Percentiles rank a stretch among this genome's conserved stretches.
Evolutionary conservation across 2,888 invertebrate species (phyloP).

Genomic region (Copidosoma aretas): DNA sequence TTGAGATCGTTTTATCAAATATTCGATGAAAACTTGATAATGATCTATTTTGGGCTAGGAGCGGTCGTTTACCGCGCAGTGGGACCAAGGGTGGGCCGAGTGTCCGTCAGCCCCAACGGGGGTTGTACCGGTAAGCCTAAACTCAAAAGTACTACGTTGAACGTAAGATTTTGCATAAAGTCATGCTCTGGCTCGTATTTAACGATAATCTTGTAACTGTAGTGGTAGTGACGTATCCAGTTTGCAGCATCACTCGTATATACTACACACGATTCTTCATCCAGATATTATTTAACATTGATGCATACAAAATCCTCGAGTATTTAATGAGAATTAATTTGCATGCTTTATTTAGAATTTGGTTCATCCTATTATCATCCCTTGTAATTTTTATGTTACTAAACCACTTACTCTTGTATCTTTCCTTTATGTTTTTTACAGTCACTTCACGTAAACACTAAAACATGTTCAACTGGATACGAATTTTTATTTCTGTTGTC

Average conservation of each 20-base stretch:
- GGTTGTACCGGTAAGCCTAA: constrained; percentile 63
- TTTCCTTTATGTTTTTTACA: background rate
- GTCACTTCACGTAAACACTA: constrained; percentile 6
- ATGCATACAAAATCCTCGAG: constrained; percentile 2
- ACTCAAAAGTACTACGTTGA: constrained; percentile 58
- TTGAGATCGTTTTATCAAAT: too few species aligned
- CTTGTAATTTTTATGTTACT: too few species aligned
- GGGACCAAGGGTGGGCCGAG: constrained; percentile 61
- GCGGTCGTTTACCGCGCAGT: constrained; percentile 62
- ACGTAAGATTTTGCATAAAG: constrained; percentile 55
- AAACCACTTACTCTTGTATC: too few species aligned
- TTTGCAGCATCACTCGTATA: constrained; percentile 33
- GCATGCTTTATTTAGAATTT: constrained; percentile 24
- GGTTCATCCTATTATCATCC: too few species aligned
- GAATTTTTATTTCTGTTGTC: constrained; percentile 41
- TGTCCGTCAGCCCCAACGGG: constrained; percentile 61
- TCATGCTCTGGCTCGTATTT: constrained; percentile 52
- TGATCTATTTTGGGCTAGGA: constrained; percentile 61
- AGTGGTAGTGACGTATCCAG: constrained; percentile 55
- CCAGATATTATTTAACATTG: background rate
- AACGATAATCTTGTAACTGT: constrained; percentile 59
- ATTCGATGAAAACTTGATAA: constrained; percentile 48
- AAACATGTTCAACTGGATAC: constrained; percentile 43
- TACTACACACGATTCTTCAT: background rate
- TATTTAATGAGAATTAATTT: constrained; percentile 7